Evolutionary conservation across 2,888 invertebrate genomes (phyloP), one percentile per base, ranked within the genome.

Genomic region (Tortricodes alternella): DNA sequence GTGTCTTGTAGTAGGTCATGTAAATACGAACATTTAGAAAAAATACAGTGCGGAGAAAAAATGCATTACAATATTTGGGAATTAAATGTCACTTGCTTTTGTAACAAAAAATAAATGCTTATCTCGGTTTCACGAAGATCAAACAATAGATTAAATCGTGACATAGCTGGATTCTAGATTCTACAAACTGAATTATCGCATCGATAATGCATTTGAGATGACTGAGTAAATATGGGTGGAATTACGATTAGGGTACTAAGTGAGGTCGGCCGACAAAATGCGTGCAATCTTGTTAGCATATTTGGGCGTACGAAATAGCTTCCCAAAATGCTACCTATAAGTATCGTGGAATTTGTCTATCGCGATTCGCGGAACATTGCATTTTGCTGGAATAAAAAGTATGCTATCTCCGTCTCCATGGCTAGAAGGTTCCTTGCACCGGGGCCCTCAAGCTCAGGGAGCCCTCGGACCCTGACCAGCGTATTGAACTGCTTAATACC

Each of bases 201-300:
- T 55, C 21, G 63, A 63, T 66, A 65, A 70, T 76, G 73, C 69
- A 76, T 71, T 72, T 53, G 39, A 62, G 66, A 80, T 78, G 74
- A 63, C 65, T 69, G 67, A 61, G 64, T 74, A 81, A 83, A 83
- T 69, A 80, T 18, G 57, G 29, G 46, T 64, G 77, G 65, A 80
- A 80, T 83, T 63, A 73, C 35, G 23, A 52, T 46, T 65, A 67
- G 62, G 63, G 69, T 63, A 64, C 66, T 64, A 46, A 67, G 67
- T 74, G 67, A 78, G 78, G 81, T 73, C 76, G 71, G 65, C 49
- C 61, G 73, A 71, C 66, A 65, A 63, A 56, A 61, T 69, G 62
- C 62, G 64, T 69, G 63, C 62, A 67, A 53, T 50, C 43, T 43
- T 51, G 58, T 59, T 62, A 56, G 32, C 56, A 56, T 56, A 56